Evolutionary conservation across 2,113 vertebrate species (phyloP), one percentile per base, ranked within the genome.

Genomic region (Neogobius melanostomus): DNA sequence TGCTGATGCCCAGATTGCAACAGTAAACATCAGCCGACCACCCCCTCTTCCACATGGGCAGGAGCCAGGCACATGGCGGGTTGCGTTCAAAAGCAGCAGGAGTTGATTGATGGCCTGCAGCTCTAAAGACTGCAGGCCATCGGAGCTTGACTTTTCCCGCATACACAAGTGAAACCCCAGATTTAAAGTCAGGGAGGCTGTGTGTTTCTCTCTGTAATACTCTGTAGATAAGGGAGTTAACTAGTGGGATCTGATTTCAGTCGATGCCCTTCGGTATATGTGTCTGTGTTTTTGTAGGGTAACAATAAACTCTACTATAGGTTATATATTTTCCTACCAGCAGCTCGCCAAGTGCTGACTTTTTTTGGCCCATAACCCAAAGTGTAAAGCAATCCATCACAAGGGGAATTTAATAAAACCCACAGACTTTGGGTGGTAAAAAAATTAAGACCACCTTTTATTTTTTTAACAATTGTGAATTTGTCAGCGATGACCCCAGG

Each of bases 41-140:
- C 62, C 71, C 71, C 11, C 81, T 63, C 28, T 5, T 36, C 57
- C 48, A 42, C 63, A 71, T 54, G 15, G 67, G 77, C 64, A 53
- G 60, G 56, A 56, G 60, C 48, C 2, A 50, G 54, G 60, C 64
- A 7, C 68, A 47, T 4, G 61, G 74, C 28, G 63, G 75, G 52
- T 62, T 7, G 36, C 68, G 47, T 69, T 78, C 76, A 71, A 43
- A 85, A 78, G 71, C 76, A 79, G 80, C 76, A 69, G 70, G 74
- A 17, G 82, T 28, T 85, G 78, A 88, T 79, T 82, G 80, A 86
- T 82, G 59, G 80, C 77, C 82, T 59, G 73, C 11, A 17, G 77
- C 74, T 51, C 28, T 56, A 66, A 66, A 21, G 28, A 66, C 79
- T 42, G 59, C 28, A 60, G 46, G 78, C 77, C 64, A 49, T 81